These are phyloP conservation scores for Cataglyphis rosenhaueri DNA, from an alignment of 2,888 invertebrate genomes.

Conservation along the genomic window DNA sequence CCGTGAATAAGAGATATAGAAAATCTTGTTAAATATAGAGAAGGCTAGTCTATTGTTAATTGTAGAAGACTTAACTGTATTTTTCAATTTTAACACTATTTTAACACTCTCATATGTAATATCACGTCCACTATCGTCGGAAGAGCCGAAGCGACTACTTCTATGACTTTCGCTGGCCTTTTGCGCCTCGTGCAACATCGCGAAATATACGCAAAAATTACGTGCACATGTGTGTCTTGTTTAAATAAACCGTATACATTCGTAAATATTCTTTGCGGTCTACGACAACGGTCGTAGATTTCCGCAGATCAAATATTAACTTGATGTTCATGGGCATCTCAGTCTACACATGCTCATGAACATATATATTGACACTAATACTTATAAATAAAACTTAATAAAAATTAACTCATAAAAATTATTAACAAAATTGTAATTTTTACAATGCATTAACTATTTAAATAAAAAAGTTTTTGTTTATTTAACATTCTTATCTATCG, in stretches of 20 bases:
- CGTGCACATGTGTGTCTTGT: conserved; percentile 45
- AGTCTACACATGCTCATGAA: background rate
- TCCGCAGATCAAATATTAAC: conserved; percentile 64
- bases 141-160: conserved; percentile 17
- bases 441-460: background rate
- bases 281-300: conserved; percentile 28
- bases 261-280: conserved; percentile 39
- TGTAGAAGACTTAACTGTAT: background rate
- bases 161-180: background rate
- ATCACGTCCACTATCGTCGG: background rate
- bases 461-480: no score
- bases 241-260: conserved; percentile 62
- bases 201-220: conserved; percentile 4
- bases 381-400: no score
- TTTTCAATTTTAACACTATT: conserved; percentile 6
- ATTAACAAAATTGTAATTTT: no score
- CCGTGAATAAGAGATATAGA: background rate
- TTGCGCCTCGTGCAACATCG: conserved; percentile 13
- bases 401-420: no score
- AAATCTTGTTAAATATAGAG: conserved; percentile 14
- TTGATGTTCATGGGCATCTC: conserved; percentile 1
- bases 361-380: background rate
- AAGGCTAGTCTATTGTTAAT: background rate
- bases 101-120: background rate
- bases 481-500: no score